Base-by-base conservation (phyloP, 2,113 vertebrate species). In the Platycercus adscitus region DNA sequence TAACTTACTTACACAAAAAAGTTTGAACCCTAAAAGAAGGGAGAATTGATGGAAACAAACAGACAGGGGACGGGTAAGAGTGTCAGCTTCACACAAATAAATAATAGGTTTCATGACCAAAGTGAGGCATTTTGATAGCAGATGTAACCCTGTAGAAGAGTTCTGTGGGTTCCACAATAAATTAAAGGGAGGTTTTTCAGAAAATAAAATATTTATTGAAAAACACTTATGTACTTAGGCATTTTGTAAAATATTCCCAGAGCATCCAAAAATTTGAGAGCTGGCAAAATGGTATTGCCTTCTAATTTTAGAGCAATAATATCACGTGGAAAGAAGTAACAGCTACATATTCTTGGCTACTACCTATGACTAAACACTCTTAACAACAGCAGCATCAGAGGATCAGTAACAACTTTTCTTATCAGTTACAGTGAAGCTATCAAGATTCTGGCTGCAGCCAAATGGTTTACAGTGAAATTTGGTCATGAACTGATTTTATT, bases 1-100 rank as follows among this genome's bases (percentile, higher is more conserved):
- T 55, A 91, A 86, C 78, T 92, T 89, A 86, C 78, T 92, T 89
- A 66, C 58, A 92, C 13, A 69, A 43, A 44, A 44, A 92, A 65
- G 18, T 52, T 28, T 69, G 69, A 87, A 39, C 35, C 60, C 52
- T 69, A 11, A 41, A 33, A 90, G 49, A 86, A 68, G 65, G 78
- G 25, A 50, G 18, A 86, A 79, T 11, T 2, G 0, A 60, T 49
- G 44, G 63, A 76, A 76, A 50, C 3, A 72, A 52, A 68, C 11
- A 88, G 60, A 33, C 33, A 83, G 33, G 17, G 16, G 56, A 56
- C 60, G 41, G 19, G 26, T 60, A 91, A 47, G 47, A 92, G 55
- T 0, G 2, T 55, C n/a, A 65, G 52, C 28, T 79, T 85, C 44
- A 46, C 58, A 91, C 9, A 81, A 77, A 83, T 39, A 65, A 93